phyloP scores from a whole-genome alignment of 2,888 invertebrate genomes.

The Sisyra terminalis region DNA sequence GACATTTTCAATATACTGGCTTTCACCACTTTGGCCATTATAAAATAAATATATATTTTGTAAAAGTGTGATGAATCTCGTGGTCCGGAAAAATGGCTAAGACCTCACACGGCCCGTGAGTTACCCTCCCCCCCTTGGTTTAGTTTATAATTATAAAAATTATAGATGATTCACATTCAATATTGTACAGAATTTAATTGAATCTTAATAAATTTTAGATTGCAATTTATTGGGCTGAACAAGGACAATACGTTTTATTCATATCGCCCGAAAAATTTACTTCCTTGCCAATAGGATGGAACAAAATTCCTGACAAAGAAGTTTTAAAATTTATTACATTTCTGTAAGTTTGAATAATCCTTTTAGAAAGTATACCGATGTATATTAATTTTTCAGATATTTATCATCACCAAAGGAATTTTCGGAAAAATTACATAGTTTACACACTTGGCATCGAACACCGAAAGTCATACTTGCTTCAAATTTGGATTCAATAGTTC shows the following conservation, averaged over 20 bases:
- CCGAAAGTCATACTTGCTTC: slow-evolving; percentile 21
- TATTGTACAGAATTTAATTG: too few species aligned
- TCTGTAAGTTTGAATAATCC: slow-evolving; percentile 19
- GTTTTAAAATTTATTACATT: slow-evolving; percentile 22
- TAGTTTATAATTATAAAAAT: too few species aligned
- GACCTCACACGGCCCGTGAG: too few species aligned
- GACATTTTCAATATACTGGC: too few species aligned
- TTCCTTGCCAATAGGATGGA: slow-evolving; percentile 18
- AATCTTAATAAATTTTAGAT: too few species aligned
- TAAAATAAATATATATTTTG: too few species aligned
- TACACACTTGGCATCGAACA: slow-evolving; percentile 21
- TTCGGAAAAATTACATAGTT: slow-evolving; percentile 19
- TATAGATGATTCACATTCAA: too few species aligned
- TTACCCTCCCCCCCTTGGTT: too few species aligned
- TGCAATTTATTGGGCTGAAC: slow-evolving; percentile 21
- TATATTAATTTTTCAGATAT: slow-evolving; percentile 18
- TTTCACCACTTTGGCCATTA: too few species aligned
- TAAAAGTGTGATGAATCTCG: too few species aligned
- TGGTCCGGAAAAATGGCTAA: too few species aligned
- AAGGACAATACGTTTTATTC: slow-evolving; percentile 21
- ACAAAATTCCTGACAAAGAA: slow-evolving; percentile 19
- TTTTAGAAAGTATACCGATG: too few species aligned
- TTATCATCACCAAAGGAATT: slow-evolving; percentile 20
- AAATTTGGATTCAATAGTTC: slow-evolving; percentile 19
- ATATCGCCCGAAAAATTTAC: slow-evolving; percentile 20